phyloP scores from a whole-genome alignment of 2,113 vertebrate genomes.

The Vireo altiloquus region DNA sequence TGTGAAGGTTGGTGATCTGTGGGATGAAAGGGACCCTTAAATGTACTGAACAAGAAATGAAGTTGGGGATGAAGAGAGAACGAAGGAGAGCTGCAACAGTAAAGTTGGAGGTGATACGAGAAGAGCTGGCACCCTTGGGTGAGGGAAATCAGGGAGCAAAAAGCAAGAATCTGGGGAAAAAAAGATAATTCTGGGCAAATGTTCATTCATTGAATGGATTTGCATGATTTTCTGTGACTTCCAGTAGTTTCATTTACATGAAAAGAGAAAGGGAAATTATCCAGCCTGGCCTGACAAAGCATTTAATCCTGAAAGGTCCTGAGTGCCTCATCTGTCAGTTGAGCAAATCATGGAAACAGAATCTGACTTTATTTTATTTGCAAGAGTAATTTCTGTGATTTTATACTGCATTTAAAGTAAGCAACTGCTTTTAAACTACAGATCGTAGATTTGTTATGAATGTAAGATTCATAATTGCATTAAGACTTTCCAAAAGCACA shows the following conservation, averaged over 20 bases:
- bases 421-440: background rate
- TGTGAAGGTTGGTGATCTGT: background rate
- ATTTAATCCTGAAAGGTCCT: background rate
- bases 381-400: background rate
- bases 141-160: background rate
- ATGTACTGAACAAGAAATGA: background rate
- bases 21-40: background rate
- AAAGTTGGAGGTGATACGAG: background rate
- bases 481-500: background rate
- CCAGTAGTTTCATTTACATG: background rate
- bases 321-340: background rate
- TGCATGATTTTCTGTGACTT: background rate
- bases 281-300: background rate
- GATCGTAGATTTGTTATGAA: background rate
- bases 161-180: background rate
- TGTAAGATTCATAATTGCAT: constrained; percentile 4
- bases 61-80: background rate
- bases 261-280: background rate
- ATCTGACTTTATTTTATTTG: background rate
- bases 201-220: background rate
- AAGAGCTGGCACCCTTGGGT: background rate
- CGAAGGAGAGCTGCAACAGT: background rate
- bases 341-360: background rate
- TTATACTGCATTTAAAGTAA: background rate
- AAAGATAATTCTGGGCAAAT: background rate